Percentiles rank a stretch among this genome's conserved stretches.
Conservation (phyloP, 2,888 invertebrate genomes). For the Oligia strigilis region DNA sequence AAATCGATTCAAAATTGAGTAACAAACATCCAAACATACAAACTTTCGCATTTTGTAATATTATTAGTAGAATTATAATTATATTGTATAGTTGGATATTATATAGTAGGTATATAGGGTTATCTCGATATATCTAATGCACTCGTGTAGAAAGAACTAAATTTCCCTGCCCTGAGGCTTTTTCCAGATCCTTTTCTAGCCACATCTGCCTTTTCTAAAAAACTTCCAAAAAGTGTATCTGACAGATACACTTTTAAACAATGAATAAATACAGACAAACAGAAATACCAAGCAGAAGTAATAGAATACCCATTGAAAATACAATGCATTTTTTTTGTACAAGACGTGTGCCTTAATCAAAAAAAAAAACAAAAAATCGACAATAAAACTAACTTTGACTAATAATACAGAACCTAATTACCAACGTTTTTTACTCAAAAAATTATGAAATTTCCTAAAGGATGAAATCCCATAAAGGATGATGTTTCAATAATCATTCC, state of each 20-base stretch:
- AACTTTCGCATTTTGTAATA: too few species aligned
- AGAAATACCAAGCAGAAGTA: too few species aligned
- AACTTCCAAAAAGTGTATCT: too few species aligned
- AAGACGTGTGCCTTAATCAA: too few species aligned
- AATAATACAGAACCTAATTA: neutral
- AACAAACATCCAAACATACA: too few species aligned
- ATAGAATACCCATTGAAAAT: neutral
- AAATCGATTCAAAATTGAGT: neutral
- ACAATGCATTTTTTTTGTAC: neutral
- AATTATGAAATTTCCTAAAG: neutral
- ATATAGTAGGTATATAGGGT: too few species aligned
- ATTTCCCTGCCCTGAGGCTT: neutral
- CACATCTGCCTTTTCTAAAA: too few species aligned
- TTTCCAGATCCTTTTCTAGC: neutral
- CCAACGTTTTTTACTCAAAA: neutral
- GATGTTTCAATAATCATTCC: neutral
- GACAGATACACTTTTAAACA: neutral
- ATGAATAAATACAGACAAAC: neutral
- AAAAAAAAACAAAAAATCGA: too few species aligned
- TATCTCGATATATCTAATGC: neutral
- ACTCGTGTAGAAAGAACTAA: neutral
- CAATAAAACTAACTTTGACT: too few species aligned
- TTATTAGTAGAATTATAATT: too few species aligned
- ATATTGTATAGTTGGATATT: too few species aligned
- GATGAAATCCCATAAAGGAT: neutral